phyloP scores from a whole-genome alignment of 92 coral and sea anemone genomes.

The Epizoanthus illoricatus region DNA sequence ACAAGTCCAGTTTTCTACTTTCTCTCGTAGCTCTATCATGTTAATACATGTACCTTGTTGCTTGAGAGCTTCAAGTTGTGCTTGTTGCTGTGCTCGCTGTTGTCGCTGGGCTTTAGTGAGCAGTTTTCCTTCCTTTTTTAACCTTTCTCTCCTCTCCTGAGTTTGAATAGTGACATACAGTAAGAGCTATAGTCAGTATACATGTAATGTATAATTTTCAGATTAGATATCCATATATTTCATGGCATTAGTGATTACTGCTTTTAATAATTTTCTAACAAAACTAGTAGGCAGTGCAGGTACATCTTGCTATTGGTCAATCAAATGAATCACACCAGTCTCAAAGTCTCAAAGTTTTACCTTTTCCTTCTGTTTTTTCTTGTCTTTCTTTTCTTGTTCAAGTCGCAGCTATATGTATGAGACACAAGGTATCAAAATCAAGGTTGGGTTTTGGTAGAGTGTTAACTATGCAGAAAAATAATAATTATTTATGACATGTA shows the following conservation, averaged over 20 bases:
- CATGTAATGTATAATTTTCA: too few species aligned
- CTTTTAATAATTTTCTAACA: too few species aligned
- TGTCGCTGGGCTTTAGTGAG: slow-evolving; percentile 87
- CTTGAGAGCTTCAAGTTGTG: slow-evolving; percentile 87
- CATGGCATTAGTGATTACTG: too few species aligned
- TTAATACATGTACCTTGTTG: slow-evolving; percentile 73
- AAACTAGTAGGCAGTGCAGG: too few species aligned
- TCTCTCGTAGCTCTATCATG: neutral
- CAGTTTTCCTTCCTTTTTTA: slow-evolving; percentile 82
- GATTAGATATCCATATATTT: too few species aligned
- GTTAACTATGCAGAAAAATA: too few species aligned
- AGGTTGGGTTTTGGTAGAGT: too few species aligned
- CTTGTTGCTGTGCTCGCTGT: slow-evolving; percentile 82
- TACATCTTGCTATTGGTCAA: too few species aligned
- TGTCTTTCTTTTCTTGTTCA: slow-evolving; percentile 93
- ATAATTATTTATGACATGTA: too few species aligned
- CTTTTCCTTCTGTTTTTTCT: slow-evolving; percentile 94
- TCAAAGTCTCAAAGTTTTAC: slow-evolving; percentile 30
- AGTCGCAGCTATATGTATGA: slow-evolving; percentile 71
- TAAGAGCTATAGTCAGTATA: neutral
- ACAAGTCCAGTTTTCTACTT: too few species aligned
- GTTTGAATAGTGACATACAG: neutral
- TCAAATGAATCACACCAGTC: neutral
- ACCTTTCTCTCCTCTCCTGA: slow-evolving; percentile 83
- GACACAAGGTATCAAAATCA: neutral